A percentile compares a stretch with the other conserved stretches of the same genome.
These are phyloP conservation scores for Phaenicophaeus curvirostris DNA, from an alignment of 2,797 vertebrate genomes.

Conservation along the genomic window DNA sequence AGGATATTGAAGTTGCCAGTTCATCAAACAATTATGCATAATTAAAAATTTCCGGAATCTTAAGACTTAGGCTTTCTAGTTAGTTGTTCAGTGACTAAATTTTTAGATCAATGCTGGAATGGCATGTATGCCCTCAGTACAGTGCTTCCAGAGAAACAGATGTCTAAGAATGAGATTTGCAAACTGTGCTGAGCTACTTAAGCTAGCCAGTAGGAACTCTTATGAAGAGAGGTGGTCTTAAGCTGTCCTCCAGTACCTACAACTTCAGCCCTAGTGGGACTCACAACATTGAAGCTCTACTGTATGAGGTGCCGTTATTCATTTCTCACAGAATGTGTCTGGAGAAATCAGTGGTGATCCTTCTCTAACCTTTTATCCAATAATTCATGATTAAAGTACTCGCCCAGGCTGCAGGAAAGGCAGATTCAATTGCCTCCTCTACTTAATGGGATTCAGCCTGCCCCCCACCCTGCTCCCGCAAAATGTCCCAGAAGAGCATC, in stretches of 20 bases:
- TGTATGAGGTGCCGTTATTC: not conserved
- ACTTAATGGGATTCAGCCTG: slow-evolving; percentile 31
- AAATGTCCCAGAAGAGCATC: slow-evolving; percentile 14
- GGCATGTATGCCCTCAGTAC: no score
- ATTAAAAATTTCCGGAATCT: not conserved
- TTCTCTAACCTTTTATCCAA: slow-evolving; percentile 20
- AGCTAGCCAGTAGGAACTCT: not conserved
- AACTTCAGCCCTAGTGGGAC: not conserved
- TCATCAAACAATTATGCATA: not conserved
- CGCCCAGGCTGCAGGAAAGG: not conserved
- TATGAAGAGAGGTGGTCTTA: not conserved
- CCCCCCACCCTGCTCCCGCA: no score
- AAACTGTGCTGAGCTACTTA: not conserved
- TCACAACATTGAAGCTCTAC: not conserved
- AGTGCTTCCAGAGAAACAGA: not conserved
- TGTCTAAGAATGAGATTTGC: not conserved
- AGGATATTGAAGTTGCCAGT: not conserved
- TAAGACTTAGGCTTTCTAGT: not conserved
- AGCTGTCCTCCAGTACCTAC: slow-evolving; percentile 3
- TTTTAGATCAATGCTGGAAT: not conserved
- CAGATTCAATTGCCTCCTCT: slow-evolving; percentile 36
- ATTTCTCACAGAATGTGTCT: not conserved
- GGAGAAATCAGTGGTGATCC: not conserved
- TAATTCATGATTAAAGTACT: slow-evolving; percentile 36
- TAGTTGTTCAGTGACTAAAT: not conserved